These are phyloP conservation scores for Phyllotreta cruciferae DNA, from an alignment of 2,888 invertebrate genomes.

Conservation along the genomic window DNA sequence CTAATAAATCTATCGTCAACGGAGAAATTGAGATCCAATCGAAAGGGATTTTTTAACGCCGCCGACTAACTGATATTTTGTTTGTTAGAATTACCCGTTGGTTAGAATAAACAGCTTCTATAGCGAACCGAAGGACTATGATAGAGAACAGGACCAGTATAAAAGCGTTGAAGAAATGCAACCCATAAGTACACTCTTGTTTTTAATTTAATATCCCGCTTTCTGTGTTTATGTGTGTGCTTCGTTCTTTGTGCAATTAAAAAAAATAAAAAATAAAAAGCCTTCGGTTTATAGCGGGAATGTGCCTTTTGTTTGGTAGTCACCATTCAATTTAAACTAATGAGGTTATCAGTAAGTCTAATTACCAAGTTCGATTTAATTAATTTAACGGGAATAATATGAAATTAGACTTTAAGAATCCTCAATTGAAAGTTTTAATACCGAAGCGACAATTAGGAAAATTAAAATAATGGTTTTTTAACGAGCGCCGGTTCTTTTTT, in stretches of 20 bases:
- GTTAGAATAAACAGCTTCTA: conserved; percentile 35
- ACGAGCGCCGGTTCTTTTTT: conserved; percentile 3
- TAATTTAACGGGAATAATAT: not conserved
- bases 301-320: not conserved
- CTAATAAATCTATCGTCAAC: too few species aligned
- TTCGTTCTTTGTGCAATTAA: conserved; percentile 32
- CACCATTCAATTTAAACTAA: not conserved
- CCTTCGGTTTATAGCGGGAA: conserved; percentile 9
- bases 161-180: conserved; percentile 35
- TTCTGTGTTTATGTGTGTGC: conserved; percentile 35
- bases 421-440: not conserved
- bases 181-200: conserved; percentile 37
- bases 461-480: conserved; percentile 16
- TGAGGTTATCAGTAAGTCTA: conserved; percentile 6
- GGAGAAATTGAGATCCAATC: not conserved
- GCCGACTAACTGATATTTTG: conserved; percentile 27
- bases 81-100: conserved; percentile 34
- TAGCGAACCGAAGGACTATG: conserved; percentile 37
- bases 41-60: not conserved
- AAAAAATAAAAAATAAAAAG: not conserved
- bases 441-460: not conserved
- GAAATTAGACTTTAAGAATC: too few species aligned
- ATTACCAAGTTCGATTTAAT: not conserved
- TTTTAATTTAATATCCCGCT: conserved; percentile 32
- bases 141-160: conserved; percentile 31